Evolutionary conservation across 2,888 invertebrate genomes (phyloP).

Genomic region (Hecatera dysodea): DNA sequence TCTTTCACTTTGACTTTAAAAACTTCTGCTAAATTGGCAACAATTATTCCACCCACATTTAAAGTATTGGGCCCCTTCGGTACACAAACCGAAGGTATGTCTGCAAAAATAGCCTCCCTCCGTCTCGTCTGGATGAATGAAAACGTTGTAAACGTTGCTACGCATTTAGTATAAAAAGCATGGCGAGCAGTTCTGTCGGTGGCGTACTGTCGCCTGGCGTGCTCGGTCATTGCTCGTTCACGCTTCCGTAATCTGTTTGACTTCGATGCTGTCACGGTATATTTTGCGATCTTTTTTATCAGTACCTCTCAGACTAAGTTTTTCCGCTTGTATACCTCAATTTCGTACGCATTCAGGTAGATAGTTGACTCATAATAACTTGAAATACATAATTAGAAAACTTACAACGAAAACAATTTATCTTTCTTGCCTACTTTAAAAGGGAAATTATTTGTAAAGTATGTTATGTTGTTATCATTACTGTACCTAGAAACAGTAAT

Average conservation of each 20-base stretch:
- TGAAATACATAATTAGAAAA: conserved; percentile 7
- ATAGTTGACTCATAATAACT: conserved; percentile 5
- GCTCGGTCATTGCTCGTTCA: conserved; percentile 55
- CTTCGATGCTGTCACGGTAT: conserved; percentile 47
- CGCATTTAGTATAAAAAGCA: conserved; percentile 32
- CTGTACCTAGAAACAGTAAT: conserved; percentile 23
- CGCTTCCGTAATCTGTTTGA: conserved; percentile 54
- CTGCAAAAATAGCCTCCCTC: conserved; percentile 40
- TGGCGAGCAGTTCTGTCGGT: conserved; percentile 38
- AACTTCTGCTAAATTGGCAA: conserved; percentile 1
- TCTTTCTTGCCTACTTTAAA: background rate
- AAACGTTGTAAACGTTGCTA: conserved; percentile 4
- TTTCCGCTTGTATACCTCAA: conserved; percentile 16
- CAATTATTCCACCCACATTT: conserved; percentile 1
- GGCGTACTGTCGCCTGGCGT: conserved; percentile 40
- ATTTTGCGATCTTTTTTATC: conserved; percentile 56
- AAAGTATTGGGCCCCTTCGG: conserved; percentile 13
- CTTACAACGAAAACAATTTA: background rate
- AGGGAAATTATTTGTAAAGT: conserved; percentile 17
- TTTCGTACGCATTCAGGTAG: conserved; percentile 33
- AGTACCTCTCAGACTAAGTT: conserved; percentile 31
- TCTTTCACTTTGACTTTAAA: background rate
- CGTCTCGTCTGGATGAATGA: conserved; percentile 24
- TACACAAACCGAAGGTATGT: conserved; percentile 3
- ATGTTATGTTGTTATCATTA: conserved; percentile 14